phyloP scores from a whole-genome alignment of 2,113 vertebrate genomes.

The Laticauda laticaudata region DNA sequence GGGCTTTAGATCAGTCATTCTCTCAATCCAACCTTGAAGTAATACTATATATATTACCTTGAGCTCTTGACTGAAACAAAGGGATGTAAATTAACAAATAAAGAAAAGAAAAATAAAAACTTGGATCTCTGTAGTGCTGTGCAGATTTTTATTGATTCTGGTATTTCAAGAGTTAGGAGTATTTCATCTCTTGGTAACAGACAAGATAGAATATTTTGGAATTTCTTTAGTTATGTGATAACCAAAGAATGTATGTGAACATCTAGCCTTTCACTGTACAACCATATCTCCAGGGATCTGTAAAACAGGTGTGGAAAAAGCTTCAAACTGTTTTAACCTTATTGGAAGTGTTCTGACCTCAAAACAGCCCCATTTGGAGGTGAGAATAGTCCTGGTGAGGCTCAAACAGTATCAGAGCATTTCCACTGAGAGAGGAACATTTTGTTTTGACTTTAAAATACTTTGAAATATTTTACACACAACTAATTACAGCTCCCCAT shows the following conservation, averaged over 20 bases:
- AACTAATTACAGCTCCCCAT: background rate
- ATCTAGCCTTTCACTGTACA: background rate
- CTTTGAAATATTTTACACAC: background rate
- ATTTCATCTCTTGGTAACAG: background rate
- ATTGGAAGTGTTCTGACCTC: background rate
- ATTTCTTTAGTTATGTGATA: background rate
- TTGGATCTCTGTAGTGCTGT: background rate
- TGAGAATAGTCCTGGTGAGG: background rate
- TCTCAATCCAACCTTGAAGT: background rate
- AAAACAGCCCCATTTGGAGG: background rate
- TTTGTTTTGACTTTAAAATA: background rate
- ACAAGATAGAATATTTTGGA: background rate
- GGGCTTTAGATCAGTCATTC: background rate
- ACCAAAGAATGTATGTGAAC: background rate
- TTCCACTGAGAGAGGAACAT: background rate
- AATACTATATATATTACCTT: background rate
- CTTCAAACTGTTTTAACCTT: background rate
- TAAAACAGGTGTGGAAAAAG: background rate
- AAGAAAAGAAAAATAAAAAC: background rate
- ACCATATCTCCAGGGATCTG: background rate
- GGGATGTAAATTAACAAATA: background rate
- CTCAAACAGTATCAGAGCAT: background rate
- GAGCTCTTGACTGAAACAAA: background rate
- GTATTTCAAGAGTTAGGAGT: background rate
- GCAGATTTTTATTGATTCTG: background rate